Percentiles rank a stretch among this genome's conserved stretches.
phyloP scores from a whole-genome alignment of 2,888 invertebrate genomes.

The Sturmia bella region DNA sequence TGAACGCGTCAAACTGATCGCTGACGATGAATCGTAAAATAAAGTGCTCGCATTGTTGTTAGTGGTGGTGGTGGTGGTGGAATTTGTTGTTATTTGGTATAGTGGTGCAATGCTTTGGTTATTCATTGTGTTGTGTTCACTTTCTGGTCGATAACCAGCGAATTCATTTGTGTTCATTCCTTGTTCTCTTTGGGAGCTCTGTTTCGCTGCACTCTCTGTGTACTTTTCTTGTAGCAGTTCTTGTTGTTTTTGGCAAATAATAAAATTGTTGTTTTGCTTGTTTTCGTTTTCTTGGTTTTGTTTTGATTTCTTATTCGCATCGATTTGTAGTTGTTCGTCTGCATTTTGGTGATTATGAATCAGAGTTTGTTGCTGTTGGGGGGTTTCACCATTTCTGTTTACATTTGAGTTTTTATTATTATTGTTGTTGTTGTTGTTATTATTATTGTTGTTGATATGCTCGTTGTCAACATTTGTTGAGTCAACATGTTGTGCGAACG shows the following conservation, averaged over 20 bases:
- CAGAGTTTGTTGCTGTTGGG: conserved; percentile 40
- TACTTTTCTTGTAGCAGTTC: conserved; percentile 50
- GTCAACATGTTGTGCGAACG: conserved; percentile 49
- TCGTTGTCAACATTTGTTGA: conserved; percentile 57
- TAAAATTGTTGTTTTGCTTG: conserved; percentile 69
- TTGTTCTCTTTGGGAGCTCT: conserved; percentile 22
- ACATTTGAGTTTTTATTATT: conserved; percentile 20
- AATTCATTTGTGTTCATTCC: conserved; percentile 51
- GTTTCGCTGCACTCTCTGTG: conserved; percentile 29
- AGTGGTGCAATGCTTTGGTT: conserved; percentile 7
- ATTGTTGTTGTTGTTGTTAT: conserved; percentile 43
- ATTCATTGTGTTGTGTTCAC: conserved; percentile 36
- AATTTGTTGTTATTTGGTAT: conserved; percentile 12
- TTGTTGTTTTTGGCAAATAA: conserved; percentile 52
- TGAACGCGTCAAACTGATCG: conserved; percentile 79
- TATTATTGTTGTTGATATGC: conserved; percentile 62
- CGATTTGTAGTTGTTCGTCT: conserved; percentile 28
- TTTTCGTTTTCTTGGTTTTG: conserved; percentile 75
- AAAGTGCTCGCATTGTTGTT: conserved; percentile 42
- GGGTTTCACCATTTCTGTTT: conserved; percentile 52
- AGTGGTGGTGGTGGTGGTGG: conserved; percentile 23
- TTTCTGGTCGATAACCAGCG: conserved; percentile 36
- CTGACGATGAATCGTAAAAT: conserved; percentile 60
- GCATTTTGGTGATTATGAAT: conserved; percentile 36
- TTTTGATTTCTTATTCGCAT: conserved; percentile 76